A percentile compares a stretch with the other conserved stretches of the same genome.
Evolutionary conservation across 2,888 invertebrate genomes (phyloP).

Genomic region (Drosophila demipolita): DNA sequence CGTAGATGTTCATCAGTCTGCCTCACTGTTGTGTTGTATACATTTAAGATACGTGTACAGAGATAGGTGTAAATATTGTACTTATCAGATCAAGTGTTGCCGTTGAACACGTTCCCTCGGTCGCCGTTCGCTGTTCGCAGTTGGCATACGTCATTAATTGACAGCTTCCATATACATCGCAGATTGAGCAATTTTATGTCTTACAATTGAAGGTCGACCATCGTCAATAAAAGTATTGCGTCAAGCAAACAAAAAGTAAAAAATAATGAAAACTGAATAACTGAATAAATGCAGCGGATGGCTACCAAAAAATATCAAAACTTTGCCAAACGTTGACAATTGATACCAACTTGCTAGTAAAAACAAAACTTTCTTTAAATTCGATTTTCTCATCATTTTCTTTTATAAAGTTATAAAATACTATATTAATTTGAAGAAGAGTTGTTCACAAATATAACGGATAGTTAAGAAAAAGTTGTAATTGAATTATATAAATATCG

Average conservation of each 20-base stretch:
- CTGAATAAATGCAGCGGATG: conserved; percentile 19
- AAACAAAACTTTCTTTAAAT: not conserved
- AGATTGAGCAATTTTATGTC: conserved; percentile 5
- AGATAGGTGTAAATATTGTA: conserved; percentile 2
- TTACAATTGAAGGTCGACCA: conserved; percentile 8
- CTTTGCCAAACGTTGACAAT: not conserved
- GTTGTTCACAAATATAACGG: not conserved
- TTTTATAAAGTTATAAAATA: too few relatives aligned
- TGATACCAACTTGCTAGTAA: not conserved
- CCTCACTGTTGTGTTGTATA: not conserved
- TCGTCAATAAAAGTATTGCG: not conserved
- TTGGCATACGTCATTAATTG: conserved; percentile 26
- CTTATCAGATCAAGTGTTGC: conserved; percentile 40
- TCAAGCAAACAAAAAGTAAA: not conserved
- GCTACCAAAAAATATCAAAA: not conserved
- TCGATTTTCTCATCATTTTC: not conserved
- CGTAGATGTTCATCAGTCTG: not conserved
- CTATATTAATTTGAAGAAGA: not conserved
- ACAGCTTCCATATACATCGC: conserved; percentile 4
- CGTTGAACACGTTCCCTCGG: conserved; percentile 35
- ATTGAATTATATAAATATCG: too few relatives aligned
- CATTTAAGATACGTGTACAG: conserved; percentile 16
- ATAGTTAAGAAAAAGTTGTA: too few relatives aligned
- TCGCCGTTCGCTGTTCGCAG: not conserved
- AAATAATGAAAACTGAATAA: conserved; percentile 32